A percentile compares a stretch with the other conserved stretches of the same genome.
These are phyloP conservation scores for Aix galericulata DNA, from an alignment of 2,113 vertebrate species.

Conservation along the genomic window DNA sequence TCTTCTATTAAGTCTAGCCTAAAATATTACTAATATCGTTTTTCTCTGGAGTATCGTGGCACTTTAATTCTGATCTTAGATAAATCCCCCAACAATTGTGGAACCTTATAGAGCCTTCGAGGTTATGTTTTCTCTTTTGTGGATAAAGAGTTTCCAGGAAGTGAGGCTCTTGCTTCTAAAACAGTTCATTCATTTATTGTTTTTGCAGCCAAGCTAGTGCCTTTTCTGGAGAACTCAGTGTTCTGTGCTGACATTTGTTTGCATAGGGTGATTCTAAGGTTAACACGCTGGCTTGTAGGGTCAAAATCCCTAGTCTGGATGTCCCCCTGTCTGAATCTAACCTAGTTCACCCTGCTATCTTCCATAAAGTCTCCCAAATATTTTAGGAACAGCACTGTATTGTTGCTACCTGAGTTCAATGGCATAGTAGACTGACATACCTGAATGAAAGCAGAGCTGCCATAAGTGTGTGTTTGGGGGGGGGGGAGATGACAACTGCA, in stretches of 20 bases:
- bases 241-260: not conserved
- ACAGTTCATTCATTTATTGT: not conserved
- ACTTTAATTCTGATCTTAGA: not conserved
- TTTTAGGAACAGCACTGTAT: not conserved
- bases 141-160: not conserved
- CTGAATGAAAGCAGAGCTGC: not conserved
- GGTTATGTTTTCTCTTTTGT: not conserved
- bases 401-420: not conserved
- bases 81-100: not conserved
- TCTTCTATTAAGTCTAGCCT: not conserved
- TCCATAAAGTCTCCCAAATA: not conserved
- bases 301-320: not conserved
- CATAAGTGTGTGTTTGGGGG: not conserved
- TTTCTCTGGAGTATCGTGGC: not conserved
- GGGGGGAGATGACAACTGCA: not conserved
- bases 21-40: not conserved
- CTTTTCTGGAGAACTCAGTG: not conserved
- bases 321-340: not conserved
- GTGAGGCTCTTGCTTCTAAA: not conserved
- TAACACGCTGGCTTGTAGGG: not conserved
- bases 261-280: not conserved
- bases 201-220: not conserved
- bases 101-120: not conserved
- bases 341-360: not conserved
- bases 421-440: not conserved